Evolutionary conservation across 2,113 vertebrate species (phyloP), one percentile per base, ranked within the genome.

Genomic region (Sinocyclocheilus anshuiensis): DNA sequence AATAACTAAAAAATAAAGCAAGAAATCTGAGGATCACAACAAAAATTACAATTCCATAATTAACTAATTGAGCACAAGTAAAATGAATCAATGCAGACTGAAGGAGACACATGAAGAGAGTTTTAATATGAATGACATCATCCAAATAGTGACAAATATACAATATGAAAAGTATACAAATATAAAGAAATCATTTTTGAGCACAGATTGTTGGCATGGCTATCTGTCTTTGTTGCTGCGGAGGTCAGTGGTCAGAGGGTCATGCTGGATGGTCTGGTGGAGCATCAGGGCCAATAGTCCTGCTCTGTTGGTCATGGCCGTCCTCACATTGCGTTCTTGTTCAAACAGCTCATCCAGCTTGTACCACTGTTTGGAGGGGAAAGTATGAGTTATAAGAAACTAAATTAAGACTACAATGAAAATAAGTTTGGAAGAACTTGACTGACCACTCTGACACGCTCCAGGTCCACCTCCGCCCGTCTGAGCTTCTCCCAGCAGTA

Each of bases 401-500:
- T 18, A 6, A 76, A 42, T 59, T 13, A 42, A 39, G n/a, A 75
- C 2, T 16, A 26, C 11, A 10, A 12, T 33, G 2, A 69, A 7
- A 22, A 20, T 24, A 11, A 15, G 6, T 29, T 10, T 5, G 61
- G n/a, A 74, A 57, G 59, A 5, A 63, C n/a, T 4, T 83, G 20
- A 87, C 86, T 45, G 85, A 97, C 97, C 97, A 98, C 97, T 18
- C 97, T 92, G 71, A 98, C 97, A 0, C 97, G 94, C 89, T 98
- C 97, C 91, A 98, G 85, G 91, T 98, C 97, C 86, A 98, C 97
- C 89, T 98, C 97, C 0, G 97, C 97, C 26, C 97, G 94, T n/a
- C 97, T 90, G 1, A 98, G 94, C 90, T 98, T 98, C 90, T 98
- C 97, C 97, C 97, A 98, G 91, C 97, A 97, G 90, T 98, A 98